phyloP scores from a whole-genome alignment of 53 echinoderm and acorn worm genomes.

The Astropecten irregularis region DNA sequence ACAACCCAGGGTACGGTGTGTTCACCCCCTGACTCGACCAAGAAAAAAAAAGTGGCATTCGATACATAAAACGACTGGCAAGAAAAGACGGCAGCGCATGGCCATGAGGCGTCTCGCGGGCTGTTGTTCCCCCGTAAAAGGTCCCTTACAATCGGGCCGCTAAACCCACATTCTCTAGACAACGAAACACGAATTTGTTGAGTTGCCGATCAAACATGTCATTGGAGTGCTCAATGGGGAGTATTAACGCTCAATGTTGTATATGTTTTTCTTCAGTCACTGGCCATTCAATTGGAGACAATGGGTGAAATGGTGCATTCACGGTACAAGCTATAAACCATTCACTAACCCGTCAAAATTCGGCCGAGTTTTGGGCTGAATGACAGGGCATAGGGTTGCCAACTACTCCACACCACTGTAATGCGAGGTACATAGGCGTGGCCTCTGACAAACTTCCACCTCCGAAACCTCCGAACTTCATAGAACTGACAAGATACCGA shows the following conservation, averaged over 20 bases:
- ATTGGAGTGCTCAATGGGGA: slow-evolving; percentile 34
- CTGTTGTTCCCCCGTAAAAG: slow-evolving; percentile 24
- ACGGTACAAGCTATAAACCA: slow-evolving; percentile 39
- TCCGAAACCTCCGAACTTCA: background rate
- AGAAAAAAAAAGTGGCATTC: slow-evolving; percentile 41
- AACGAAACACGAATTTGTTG: slow-evolving; percentile 56
- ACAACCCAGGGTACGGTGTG: background rate
- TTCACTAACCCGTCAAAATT: slow-evolving; percentile 42
- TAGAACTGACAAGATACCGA: slow-evolving; percentile 26
- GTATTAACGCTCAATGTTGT: slow-evolving; percentile 55
- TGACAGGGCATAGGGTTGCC: slow-evolving; percentile 32
- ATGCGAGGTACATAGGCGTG: no score
- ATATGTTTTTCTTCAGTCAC: slow-evolving; percentile 56
- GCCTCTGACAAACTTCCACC: background rate
- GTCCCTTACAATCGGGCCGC: slow-evolving; percentile 34
- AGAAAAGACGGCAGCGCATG: slow-evolving; percentile 40
- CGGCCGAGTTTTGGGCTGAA: slow-evolving; percentile 31
- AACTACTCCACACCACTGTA: background rate
- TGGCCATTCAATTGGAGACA: slow-evolving; percentile 27
- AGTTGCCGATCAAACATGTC: slow-evolving; percentile 58
- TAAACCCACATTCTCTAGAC: slow-evolving; percentile 51
- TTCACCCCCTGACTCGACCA: slow-evolving; percentile 7
- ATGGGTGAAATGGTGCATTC: slow-evolving; percentile 60
- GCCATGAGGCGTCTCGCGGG: slow-evolving; percentile 40
- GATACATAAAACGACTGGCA: slow-evolving; percentile 44